These are phyloP conservation scores for Probaryconus sp. DNA, from an alignment of 1,140 invertebrate genomes.

Conservation along the genomic window DNA sequence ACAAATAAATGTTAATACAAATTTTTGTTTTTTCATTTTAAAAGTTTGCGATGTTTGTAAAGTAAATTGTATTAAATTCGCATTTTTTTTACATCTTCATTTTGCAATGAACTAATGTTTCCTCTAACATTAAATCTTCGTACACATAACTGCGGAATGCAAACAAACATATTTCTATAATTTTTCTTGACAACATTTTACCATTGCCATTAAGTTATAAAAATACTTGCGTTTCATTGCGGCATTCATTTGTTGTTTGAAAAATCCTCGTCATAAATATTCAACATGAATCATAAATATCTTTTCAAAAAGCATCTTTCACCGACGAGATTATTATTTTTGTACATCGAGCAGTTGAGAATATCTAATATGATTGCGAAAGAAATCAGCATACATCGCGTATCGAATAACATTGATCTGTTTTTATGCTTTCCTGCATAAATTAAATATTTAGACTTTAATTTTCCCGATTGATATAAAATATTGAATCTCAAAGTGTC, in stretches of 20 bases:
- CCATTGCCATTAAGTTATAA: too few species aligned
- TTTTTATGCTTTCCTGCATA: neutral
- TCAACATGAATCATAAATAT: constrained; percentile 8
- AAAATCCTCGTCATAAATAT: constrained; percentile 3
- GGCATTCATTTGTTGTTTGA: too few species aligned
- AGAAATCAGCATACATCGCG: neutral
- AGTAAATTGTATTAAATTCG: too few species aligned
- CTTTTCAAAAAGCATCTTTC: constrained; percentile 6
- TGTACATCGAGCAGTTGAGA: neutral
- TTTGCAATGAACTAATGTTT: too few species aligned
- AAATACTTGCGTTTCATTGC: too few species aligned
- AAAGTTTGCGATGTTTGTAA: too few species aligned
- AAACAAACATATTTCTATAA: too few species aligned
- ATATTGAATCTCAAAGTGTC: constrained; percentile 3
- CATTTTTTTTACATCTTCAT: neutral
- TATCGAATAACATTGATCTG: constrained; percentile 2
- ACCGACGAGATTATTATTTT: constrained; percentile 2
- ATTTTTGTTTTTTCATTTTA: too few species aligned
- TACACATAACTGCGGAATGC: too few species aligned
- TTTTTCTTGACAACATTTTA: too few species aligned
- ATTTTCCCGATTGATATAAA: constrained; percentile 15
- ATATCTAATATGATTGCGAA: constrained; percentile 11
- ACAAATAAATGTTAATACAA: too few species aligned
- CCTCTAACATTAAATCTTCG: too few species aligned
- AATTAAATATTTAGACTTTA: constrained; percentile 9